Evolutionary conservation across 2,888 invertebrate species (phyloP), one percentile per base, ranked within the genome.

Genomic region (Sarcophaga subvicina): DNA sequence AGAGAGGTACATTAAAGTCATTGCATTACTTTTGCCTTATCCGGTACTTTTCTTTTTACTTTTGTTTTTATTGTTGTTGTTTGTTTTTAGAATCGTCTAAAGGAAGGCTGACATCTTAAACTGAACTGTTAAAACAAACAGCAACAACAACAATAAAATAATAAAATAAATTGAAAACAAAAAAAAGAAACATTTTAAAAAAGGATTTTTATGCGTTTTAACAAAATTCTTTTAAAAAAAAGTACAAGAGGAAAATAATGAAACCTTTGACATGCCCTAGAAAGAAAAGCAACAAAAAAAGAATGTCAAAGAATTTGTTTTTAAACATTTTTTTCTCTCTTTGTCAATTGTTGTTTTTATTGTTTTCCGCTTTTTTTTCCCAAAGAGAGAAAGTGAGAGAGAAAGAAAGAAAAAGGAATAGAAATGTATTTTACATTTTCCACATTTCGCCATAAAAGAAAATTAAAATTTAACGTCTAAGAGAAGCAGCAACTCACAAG

Each of bases 181-280:
- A 37, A 81, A 81, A 63, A 69, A 62, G 69, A 81, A 81, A 75
- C 62, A 81, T 81, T 81, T 69, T 67, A 37, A 63, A 76, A 82
- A 82, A 81, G 62, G 54, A 70, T 59, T 70, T 62, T 82, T 79
- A 73, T 83, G 79, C 79, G 79, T 83, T 47, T 70, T 17, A 59
- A 54, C 14, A 54, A 54, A 54, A 54, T 10, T 63, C 49, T 60
- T 60, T 60, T 4, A 22, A 22, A 73, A 22, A 73, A 73, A 83
- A 37, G 8, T 8, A 37, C 0, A 54, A 54, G 4, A 54, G 17
- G 4, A 14, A 54, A 49, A 54, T 14, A 54, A 54, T 59, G 67
- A 69, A 79, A 70, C 83, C 83, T 84, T 84, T 84, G 83, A 80
- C 79, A 77, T 63, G 66, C n/a, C 64, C 14, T 12, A 80, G 45